A percentile compares a stretch with the other conserved stretches of the same genome.
Conservation (phyloP, 2,797 vertebrate species). For the Onychomys torridus region DNA sequence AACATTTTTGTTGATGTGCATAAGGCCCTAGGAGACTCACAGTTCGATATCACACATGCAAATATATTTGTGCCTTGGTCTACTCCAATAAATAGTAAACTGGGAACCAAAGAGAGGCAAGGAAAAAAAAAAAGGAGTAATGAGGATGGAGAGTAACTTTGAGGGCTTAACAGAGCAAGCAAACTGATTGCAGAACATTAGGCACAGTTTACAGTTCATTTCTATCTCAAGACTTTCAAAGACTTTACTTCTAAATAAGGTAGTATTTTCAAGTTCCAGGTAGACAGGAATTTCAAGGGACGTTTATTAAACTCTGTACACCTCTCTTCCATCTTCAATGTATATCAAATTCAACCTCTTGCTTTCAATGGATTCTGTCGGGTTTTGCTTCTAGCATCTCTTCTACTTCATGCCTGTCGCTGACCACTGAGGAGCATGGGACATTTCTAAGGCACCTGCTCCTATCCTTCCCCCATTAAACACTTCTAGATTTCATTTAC, state of each 20-base stretch:
- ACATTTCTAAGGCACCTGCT: background rate
- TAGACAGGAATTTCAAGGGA: slow-evolving; percentile 4
- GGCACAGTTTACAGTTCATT: slow-evolving; percentile 81
- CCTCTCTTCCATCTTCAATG: background rate
- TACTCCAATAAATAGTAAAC: slow-evolving; percentile 8
- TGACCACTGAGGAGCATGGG: background rate
- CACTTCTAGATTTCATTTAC: slow-evolving; percentile 1
- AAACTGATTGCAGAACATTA: slow-evolving; percentile 75
- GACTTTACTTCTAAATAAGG: slow-evolving; percentile 35
- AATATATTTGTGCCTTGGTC: background rate
- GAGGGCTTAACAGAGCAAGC: background rate
- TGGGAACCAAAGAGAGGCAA: background rate
- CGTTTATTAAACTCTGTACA: background rate
- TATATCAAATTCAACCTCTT: background rate
- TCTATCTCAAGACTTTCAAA: slow-evolving; percentile 75
- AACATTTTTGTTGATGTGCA: background rate
- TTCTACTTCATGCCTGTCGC: background rate
- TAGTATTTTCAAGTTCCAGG: background rate
- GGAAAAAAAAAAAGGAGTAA: slow-evolving; percentile 44
- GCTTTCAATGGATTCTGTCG: background rate
- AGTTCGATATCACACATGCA: background rate
- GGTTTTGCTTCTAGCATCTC: background rate
- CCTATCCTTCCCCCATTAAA: background rate
- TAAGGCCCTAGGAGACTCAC: background rate
- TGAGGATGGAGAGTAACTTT: background rate